Evolutionary conservation across 2,797 vertebrate species (phyloP).

Genomic region (Clarias platycephalus): DNA sequence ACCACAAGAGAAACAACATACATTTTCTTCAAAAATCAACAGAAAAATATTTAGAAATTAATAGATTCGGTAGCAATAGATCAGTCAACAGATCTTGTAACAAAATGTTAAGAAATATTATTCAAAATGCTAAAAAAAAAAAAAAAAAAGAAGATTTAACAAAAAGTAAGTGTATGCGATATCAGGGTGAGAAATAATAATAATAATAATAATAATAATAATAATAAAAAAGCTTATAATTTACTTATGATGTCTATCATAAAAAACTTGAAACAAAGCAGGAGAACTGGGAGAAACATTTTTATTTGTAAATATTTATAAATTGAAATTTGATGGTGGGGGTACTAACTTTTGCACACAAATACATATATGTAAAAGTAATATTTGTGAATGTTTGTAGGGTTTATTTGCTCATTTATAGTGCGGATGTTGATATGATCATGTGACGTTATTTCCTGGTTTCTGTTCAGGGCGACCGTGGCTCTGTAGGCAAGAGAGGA

Average conservation of each 20-base stretch:
- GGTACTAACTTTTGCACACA: slow-evolving; percentile 8
- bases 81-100: background rate
- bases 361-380: background rate
- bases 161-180: no score
- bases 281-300: background rate
- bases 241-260: no score
- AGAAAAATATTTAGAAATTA: background rate
- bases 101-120: background rate
- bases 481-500: slow-evolving; percentile 79
- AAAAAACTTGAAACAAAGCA: background rate
- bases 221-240: no score
- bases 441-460: background rate
- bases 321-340: background rate
- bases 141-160: no score
- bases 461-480: slow-evolving; percentile 76
- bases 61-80: background rate
- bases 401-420: background rate
- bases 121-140: background rate
- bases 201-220: no score
- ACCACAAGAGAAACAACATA: no score
- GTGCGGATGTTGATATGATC: background rate
- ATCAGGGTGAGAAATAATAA: no score
- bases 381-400: background rate
- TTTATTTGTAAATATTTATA: background rate
- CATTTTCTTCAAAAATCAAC: no score